Base-by-base conservation (phyloP, 1,140 invertebrate species). In the Sweltsa coloradensis region DNA sequence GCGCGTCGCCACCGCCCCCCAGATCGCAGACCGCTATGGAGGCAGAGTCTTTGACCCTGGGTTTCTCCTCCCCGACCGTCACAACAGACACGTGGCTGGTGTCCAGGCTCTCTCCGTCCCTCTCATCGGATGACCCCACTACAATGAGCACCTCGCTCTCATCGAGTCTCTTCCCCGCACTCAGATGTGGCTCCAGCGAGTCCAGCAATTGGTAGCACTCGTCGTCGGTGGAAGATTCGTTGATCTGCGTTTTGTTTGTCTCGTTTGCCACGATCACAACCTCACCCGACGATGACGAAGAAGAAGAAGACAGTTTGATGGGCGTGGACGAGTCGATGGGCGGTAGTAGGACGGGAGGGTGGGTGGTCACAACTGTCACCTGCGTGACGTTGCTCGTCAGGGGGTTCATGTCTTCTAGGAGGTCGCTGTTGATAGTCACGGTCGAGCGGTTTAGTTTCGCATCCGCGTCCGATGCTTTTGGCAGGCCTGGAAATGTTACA, bases 61-160 rank as follows among this genome's bases (percentile, higher is more conserved):
- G 78, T 51, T 73, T 71, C 52, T 84, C 79, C 51, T 86, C 83
- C 47, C 86, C 87, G 1, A 92, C 86, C 5, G 85, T 88, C 23
- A 92, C 87, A 23, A 92, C 88, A 2, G 87, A 91, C 23, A 91
- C 85, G 60, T 92, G 86, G 64, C 84, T 89, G 50, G 81, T 86
- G 60, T 86, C 83, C 57, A 72, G 13, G 19, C 63, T 68, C 44
- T 69, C 66, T 74, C 54, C 76, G 67, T n/a, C 73, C 72, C 0
- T 40, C 56, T 59, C 25, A 68, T 71, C n/a, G n/a, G 40, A 71
- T 74, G 39, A 75, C 76, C 0, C 81, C 76, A 58, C 79, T 83
- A 84, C 76, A 49, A 85, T 83, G 16, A 84, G 55, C 3, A 85
- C 82, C 61, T 89, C 85, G 53, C 84, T 88, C 59, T 86, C 85